phyloP scores from a whole-genome alignment of 2,797 vertebrate species.

The Euphonia xanthogaster region DNA sequence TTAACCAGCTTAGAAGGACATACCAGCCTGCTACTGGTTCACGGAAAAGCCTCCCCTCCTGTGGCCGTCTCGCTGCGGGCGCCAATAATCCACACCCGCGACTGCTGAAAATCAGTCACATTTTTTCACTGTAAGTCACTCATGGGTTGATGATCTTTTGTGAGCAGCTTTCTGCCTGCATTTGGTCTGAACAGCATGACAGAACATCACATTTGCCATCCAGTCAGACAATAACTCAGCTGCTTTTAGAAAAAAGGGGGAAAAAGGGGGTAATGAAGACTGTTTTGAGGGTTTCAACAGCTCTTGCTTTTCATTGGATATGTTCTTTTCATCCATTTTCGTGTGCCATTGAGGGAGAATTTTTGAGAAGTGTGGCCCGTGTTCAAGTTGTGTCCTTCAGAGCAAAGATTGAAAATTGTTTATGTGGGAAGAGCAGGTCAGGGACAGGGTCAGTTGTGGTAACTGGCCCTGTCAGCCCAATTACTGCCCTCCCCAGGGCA shows the following conservation, averaged over 20 bases:
- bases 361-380: not conserved
- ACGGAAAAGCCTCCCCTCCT: not conserved
- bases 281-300: not conserved
- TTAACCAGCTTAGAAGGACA: constrained; percentile 44
- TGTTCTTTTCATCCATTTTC: not conserved
- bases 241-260: not conserved
- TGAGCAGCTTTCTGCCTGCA: not conserved
- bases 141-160: not conserved
- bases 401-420: not conserved
- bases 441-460: not conserved
- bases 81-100: not conserved
- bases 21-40: not conserved
- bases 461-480: not conserved
- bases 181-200: not conserved
- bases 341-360: not conserved
- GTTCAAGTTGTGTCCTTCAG: not conserved
- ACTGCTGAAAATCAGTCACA: not conserved
- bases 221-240: not conserved
- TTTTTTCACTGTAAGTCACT: constrained; percentile 21
- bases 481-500: not conserved
- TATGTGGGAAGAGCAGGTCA: not conserved
- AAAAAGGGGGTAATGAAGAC: not conserved
- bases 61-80: accelerated
- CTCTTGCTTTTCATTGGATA: not conserved
- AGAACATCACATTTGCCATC: not conserved